These are phyloP conservation scores for Falco cherrug DNA, from an alignment of 2,797 vertebrate species.

Conservation along the genomic window DNA sequence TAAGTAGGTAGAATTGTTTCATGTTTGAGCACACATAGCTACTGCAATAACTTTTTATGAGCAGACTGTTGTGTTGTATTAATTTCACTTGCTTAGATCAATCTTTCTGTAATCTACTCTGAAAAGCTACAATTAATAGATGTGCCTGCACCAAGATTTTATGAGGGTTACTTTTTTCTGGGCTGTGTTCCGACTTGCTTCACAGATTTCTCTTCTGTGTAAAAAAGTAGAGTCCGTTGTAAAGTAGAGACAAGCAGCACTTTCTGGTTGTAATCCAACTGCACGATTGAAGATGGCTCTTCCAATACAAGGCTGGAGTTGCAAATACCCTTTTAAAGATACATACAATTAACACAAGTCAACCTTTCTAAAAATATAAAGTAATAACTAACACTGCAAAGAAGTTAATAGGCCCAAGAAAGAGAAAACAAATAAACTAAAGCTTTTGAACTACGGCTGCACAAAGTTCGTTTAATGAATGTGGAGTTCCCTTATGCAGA, in stretches of 20 bases:
- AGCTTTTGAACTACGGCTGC: not conserved
- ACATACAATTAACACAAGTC: not conserved
- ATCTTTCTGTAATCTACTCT: not conserved
- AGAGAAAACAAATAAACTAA: not conserved
- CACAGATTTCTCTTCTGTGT: constrained; percentile 86
- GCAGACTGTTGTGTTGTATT: not conserved
- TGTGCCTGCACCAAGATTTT: constrained; percentile 6
- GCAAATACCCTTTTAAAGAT: constrained; percentile 84
- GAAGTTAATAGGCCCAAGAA: not conserved
- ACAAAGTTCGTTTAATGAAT: not conserved
- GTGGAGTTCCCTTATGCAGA: not conserved
- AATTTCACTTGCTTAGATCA: not conserved
- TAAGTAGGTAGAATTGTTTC: not conserved
- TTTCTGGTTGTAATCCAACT: constrained; percentile 94
- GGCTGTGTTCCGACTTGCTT: constrained; percentile 90
- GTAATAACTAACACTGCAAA: not conserved
- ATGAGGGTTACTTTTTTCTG: constrained; percentile 85
- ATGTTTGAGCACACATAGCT: not conserved
- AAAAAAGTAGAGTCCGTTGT: constrained; percentile 88
- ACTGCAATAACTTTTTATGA: not conserved
- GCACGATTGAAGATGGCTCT: constrained; percentile 88
- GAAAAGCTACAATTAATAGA: not conserved
- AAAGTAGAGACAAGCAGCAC: constrained; percentile 90
- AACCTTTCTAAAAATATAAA: not conserved
- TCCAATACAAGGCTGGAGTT: constrained; percentile 87